Evolutionary conservation across 37 sponge, comb jelly and placozoan species (phyloP), one percentile per base, ranked within the genome.

Genomic region (Beroe forskalii): DNA sequence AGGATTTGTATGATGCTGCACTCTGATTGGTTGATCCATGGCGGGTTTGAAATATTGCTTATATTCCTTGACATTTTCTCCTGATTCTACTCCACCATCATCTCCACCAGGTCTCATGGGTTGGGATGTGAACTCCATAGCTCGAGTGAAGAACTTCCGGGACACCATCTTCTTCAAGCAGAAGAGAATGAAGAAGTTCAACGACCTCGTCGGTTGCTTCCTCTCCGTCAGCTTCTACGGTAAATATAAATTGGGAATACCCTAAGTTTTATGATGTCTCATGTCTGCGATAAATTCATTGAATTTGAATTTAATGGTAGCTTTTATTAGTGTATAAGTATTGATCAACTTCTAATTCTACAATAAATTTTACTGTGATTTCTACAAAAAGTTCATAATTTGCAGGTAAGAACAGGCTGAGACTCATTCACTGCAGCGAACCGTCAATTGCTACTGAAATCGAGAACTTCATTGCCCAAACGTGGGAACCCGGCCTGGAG

Each of bases 101-200:
- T n/a, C 38, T 36, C 32, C 32, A 32, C 38, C 17, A 69, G 72
- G 72, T 32, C 35, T 80, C 8, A 32, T 44, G 43, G 86, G 86
- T 3, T 80, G 86, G 86, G 86, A 80, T 23, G 86, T 80, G 44
- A 80, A 23, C 25, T 12, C 86, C 27, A 80, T 80, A 23, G 86
- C 86, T 30, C 86, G 86, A 43, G 86, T 80, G 14, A 80, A 80
- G 55, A 80, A 80, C 86, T 80, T 80, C 22, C 40, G 86, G 86
- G 86, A 80, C 22, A 80, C 86, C 55, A 80, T 80, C 24, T 80
- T 80, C 86, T 80, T 80, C 55, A 41, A 44, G 55, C 86, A 80
- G 55, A 80, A 80, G 55, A 41, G 86, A 43, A 44, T 80, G 86
- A 80, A 80, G 55, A 80, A 80, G 40, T 44, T 80, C 42, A 48